Evolutionary conservation across 1,140 invertebrate genomes (phyloP).

Genomic region (Callitettix versicolor): DNA sequence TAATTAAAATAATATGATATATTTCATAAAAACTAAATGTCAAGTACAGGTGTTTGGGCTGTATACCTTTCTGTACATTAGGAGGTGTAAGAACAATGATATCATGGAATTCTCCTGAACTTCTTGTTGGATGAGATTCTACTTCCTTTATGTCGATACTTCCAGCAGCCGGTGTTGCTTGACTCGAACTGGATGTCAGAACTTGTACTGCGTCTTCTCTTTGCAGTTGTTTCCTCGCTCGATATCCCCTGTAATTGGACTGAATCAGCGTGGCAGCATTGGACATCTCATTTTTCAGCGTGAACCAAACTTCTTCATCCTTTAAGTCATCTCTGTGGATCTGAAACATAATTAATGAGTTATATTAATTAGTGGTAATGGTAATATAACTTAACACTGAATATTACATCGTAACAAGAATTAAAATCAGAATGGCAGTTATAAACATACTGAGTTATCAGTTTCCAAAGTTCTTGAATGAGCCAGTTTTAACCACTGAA

Average conservation of each 20-base stretch:
- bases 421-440: too few species aligned
- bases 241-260: slow-evolving; percentile 20
- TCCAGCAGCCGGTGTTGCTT: slow-evolving; percentile 6
- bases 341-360: too few species aligned
- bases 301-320: slow-evolving; percentile 15
- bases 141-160: background rate
- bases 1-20: too few species aligned
- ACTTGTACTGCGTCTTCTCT: slow-evolving; percentile 19
- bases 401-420: too few species aligned
- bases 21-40: too few species aligned
- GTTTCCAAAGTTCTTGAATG: too few species aligned
- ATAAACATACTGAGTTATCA: too few species aligned
- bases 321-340: too few species aligned
- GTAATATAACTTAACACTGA: too few species aligned
- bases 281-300: slow-evolving; percentile 7
- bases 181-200: slow-evolving; percentile 9
- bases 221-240: slow-evolving; percentile 21
- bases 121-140: background rate
- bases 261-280: slow-evolving; percentile 21
- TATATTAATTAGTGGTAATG: too few species aligned
- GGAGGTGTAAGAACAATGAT: slow-evolving; percentile 14
- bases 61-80: background rate
- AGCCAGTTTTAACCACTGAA: too few species aligned
- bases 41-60: too few species aligned
- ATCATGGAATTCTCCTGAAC: slow-evolving; percentile 18